Evolutionary conservation across 1,140 invertebrate species (phyloP), one percentile per base, ranked within the genome.

Genomic region (Dendrolimus kikuchii): DNA sequence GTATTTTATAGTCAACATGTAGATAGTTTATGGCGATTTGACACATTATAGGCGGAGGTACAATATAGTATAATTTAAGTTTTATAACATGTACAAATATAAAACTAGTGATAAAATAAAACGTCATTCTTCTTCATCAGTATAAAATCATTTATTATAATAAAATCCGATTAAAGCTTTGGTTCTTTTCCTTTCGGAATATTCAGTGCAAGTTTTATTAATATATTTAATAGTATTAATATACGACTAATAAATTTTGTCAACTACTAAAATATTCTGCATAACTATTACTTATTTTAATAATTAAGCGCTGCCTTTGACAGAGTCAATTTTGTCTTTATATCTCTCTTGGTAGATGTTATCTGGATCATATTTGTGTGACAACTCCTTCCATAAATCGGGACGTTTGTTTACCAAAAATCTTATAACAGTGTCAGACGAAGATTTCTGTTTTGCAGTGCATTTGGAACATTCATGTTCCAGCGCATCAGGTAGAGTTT

Each of bases 381-480:
- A 63, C 4, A 94, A 64, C 7, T 89, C 68, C 43, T 90, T 87
- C 91, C 92, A 94, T 45, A 90, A 66, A 0, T 90, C 89, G 0
- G 87, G 88, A 38, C 90, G 90, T 46, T 93, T 90, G 48, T 90
- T 88, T 5, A 90, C 86, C n/a, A 92, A 68, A 56, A 74, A 81
- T 23, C 66, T 76, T 45, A 92, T 85, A 5, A 93, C 89, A 71
- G 91, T 92, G 42, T 91, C 89, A 6, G 90, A 84, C 5, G 88
- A 83, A 4, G 77, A 54, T 50, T 86, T 90, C 62, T 94, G 92
- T 57, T 89, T 92, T 2, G 88, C 84, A 5, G 88, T 90, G 58
- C 92, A 93, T 71, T 92, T 93, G n/a, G 59, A 67, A 68, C 93
- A 94, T 5, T 90, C 90, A 9, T 91, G 89, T 60, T 90, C 87